A percentile compares a stretch with the other conserved stretches of the same genome.
phyloP scores from a whole-genome alignment of 2,797 vertebrate genomes.

The Hozukius guyotensis region DNA sequence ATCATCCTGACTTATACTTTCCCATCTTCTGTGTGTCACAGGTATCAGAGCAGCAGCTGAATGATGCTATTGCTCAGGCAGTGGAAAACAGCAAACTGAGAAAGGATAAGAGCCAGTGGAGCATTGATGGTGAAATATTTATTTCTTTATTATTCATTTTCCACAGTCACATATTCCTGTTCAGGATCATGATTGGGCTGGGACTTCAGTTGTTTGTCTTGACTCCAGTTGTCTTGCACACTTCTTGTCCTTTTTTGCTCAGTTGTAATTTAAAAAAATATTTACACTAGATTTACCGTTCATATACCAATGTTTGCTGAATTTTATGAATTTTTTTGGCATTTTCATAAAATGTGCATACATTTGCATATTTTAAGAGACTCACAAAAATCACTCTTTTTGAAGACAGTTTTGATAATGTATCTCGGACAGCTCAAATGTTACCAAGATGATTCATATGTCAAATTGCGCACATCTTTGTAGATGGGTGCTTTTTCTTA shows the following conservation, averaged over 20 bases:
- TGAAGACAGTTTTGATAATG: no score
- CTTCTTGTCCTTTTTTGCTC: background rate
- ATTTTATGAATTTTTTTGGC: no score
- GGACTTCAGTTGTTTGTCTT: background rate
- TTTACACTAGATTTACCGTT: background rate
- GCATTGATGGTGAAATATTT: constrained; percentile 71
- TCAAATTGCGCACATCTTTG: no score
- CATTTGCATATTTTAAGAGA: no score
- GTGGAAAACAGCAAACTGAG: constrained; percentile 87
- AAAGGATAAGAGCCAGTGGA: constrained; percentile 88
- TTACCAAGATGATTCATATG: no score
- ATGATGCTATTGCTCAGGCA: constrained; percentile 89
- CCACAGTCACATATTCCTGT: background rate
- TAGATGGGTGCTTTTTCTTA: no score
- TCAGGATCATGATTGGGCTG: background rate
- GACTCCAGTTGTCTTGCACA: background rate
- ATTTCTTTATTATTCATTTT: background rate
- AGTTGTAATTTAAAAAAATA: background rate
- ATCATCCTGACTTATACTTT: background rate
- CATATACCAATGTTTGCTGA: no score
- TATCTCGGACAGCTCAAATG: no score
- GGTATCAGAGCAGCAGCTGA: constrained; percentile 93
- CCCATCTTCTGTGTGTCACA: constrained; percentile 58
- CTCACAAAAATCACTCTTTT: no score
- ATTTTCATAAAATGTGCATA: no score